Conservation (phyloP, 2,113 vertebrate genomes). For the Cynoglossus semilaevis region DNA sequence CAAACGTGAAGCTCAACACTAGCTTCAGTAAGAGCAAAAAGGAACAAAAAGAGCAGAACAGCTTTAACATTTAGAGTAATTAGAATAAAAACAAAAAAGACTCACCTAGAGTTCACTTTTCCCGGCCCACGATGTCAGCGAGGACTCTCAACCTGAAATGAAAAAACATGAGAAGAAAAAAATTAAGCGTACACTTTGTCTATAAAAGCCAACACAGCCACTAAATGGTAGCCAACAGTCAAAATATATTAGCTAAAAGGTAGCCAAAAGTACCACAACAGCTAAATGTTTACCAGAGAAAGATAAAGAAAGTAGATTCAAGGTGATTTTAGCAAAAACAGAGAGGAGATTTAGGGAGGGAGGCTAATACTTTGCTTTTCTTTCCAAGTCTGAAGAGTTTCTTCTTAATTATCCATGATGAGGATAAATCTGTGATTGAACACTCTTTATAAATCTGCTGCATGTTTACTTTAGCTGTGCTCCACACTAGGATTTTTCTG, state of each 20-base stretch:
- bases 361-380: constrained; percentile 42
- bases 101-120: not conserved
- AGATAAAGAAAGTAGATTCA: not conserved
- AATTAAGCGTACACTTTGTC: too few relatives aligned
- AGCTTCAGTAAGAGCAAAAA: constrained; percentile 52
- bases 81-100: not conserved
- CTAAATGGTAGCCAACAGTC: too few relatives aligned
- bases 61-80: too few relatives aligned
- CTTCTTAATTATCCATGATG: constrained; percentile 41
- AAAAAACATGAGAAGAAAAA: not conserved
- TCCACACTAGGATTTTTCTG: constrained; percentile 56
- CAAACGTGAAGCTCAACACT: constrained; percentile 27
- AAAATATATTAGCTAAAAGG: too few relatives aligned
- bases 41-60: not conserved
- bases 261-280: too few relatives aligned
- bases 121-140: not conserved
- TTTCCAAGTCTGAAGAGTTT: constrained; percentile 52
- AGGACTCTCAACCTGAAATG: constrained; percentile 13
- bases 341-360: constrained; percentile 32
- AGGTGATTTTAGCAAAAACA: not conserved
- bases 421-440: constrained; percentile 45
- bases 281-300: too few relatives aligned
- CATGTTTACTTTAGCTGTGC: constrained; percentile 54
- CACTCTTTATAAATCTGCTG: constrained; percentile 40
- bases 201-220: too few relatives aligned